Evolutionary conservation across 2,113 vertebrate species (phyloP).

Genomic region (Zootoca vivipara): DNA sequence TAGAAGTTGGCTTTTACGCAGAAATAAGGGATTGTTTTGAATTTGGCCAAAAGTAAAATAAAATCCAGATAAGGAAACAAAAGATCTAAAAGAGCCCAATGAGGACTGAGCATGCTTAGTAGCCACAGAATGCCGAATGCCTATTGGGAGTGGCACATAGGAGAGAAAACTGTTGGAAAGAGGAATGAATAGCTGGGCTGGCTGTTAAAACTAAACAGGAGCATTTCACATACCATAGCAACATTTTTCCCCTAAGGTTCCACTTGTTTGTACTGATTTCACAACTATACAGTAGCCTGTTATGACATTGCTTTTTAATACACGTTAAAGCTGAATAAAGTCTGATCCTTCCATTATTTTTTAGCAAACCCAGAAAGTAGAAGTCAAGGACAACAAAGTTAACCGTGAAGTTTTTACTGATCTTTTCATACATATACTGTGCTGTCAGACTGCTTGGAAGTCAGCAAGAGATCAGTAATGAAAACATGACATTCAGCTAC

Average conservation of each 20-base stretch:
- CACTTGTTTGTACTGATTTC: background rate
- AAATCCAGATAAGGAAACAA: background rate
- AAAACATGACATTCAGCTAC: slow-evolving; percentile 47
- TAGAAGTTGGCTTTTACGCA: background rate
- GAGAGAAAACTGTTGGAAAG: background rate
- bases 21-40: background rate
- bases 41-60: background rate
- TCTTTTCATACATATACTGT: slow-evolving; percentile 13
- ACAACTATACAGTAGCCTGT: background rate
- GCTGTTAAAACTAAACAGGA: background rate
- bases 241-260: background rate
- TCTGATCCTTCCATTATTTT: slow-evolving; percentile 8
- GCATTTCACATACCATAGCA: background rate
- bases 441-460: slow-evolving; percentile 32
- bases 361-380: background rate
- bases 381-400: slow-evolving; percentile 26
- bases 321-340: background rate
- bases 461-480: slow-evolving; percentile 38
- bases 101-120: background rate
- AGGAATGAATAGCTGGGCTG: background rate
- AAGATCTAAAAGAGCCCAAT: background rate
- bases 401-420: slow-evolving; percentile 20
- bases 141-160: background rate
- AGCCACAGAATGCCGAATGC: background rate
- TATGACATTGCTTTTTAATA: slow-evolving; percentile 18